These are phyloP conservation scores for Sebastes hubbsi DNA, from an alignment of 2,797 vertebrate species.

Conservation along the genomic window DNA sequence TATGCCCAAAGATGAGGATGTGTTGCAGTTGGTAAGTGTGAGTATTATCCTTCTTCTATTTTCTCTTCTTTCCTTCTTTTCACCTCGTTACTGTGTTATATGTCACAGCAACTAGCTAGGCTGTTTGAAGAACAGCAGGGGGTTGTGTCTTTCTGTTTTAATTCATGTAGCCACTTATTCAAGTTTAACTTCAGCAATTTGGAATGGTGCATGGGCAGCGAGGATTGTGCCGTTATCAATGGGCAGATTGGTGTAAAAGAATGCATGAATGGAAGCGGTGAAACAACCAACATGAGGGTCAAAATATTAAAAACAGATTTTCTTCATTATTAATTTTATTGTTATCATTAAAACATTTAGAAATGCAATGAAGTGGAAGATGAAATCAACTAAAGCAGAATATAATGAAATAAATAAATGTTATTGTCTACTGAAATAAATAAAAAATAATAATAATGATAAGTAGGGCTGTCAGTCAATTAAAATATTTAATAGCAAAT, in stretches of 20 bases:
- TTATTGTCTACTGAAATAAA: background rate
- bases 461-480: too few species aligned
- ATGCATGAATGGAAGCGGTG: background rate
- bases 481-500: too few species aligned
- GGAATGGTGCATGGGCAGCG: background rate
- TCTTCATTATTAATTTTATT: background rate
- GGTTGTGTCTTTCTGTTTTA: background rate
- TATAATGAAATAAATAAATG: background rate
- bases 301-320: background rate
- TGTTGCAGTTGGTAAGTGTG: slow-evolving; percentile 96
- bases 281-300: background rate
- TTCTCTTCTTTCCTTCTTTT: slow-evolving; percentile 42
- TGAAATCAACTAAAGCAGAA: background rate
- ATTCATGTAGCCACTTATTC: background rate
- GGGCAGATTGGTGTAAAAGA: background rate
- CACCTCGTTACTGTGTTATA: background rate
- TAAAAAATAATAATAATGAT: background rate
- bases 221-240: background rate
- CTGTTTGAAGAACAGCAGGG: background rate
- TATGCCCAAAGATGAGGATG: slow-evolving; percentile 96
- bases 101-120: background rate
- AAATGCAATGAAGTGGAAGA: background rate
- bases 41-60: slow-evolving; percentile 76
- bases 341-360: background rate
- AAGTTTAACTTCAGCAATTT: background rate